A percentile compares a stretch with the other conserved stretches of the same genome.
Evolutionary conservation across 2,113 vertebrate genomes (phyloP).

Genomic region (Trachemys scripta): DNA sequence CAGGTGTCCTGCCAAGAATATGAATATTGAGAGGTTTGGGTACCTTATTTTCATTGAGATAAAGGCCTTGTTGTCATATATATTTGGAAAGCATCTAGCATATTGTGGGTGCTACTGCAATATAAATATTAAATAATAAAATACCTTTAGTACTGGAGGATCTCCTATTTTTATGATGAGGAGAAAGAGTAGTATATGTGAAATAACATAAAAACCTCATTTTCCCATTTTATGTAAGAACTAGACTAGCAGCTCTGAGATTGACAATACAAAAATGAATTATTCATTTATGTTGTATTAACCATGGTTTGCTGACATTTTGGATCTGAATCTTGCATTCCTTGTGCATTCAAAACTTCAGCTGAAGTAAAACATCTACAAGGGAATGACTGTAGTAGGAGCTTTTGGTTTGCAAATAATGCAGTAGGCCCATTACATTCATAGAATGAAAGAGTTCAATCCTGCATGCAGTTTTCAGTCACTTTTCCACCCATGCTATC

Average conservation of each 20-base stretch:
- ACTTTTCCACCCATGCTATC: not conserved
- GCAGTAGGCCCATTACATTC: rapidly evolving
- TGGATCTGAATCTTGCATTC: not conserved
- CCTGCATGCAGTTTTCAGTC: not conserved
- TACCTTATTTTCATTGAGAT: not conserved
- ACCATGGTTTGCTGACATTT: conserved; percentile 1
- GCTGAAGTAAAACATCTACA: not conserved
- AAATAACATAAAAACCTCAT: not conserved
- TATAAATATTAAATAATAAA: not conserved
- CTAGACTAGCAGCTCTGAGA: not conserved
- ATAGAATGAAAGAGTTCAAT: not conserved
- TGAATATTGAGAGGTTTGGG: not conserved
- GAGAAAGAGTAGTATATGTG: not conserved
- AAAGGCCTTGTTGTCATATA: not conserved
- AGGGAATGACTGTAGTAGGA: not conserved
- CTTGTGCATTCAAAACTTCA: not conserved
- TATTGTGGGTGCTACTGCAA: rapidly evolving
- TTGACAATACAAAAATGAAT: not conserved
- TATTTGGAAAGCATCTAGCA: not conserved
- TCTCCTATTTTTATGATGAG: not conserved
- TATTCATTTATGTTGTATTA: not conserved
- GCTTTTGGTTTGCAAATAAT: not conserved
- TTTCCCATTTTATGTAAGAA: not conserved
- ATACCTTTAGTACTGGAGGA: not conserved
- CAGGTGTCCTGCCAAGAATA: not conserved